phyloP scores from a whole-genome alignment of 2,797 vertebrate genomes.

The Bryconaethiops microstoma region DNA sequence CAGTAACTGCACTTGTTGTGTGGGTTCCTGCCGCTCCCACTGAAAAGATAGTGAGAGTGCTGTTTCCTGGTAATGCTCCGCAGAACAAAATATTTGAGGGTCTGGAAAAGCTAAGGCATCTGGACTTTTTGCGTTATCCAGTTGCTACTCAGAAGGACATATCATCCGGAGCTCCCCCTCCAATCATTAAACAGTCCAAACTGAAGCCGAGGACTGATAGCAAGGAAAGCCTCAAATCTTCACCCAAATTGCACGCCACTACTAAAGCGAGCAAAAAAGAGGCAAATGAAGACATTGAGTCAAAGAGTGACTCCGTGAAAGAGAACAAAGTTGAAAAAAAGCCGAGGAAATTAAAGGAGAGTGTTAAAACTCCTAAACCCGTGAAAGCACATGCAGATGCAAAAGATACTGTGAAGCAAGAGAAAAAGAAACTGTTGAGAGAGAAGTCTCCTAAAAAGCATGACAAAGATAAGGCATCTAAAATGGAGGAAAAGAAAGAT shows the following conservation, averaged over 20 bases:
- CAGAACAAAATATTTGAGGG: conserved; percentile 99
- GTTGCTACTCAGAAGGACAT: conserved; percentile 96
- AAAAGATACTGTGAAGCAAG: conserved; percentile 81
- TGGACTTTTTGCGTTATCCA: conserved; percentile 94
- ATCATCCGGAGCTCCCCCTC: conserved; percentile 82
- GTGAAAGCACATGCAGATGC: conserved; percentile 83
- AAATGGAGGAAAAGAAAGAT: conserved; percentile 96
- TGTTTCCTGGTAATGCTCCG: conserved; percentile 98
- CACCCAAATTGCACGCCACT: conserved; percentile 80
- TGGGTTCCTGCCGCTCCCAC: conserved; percentile 95
- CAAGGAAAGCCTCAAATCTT: conserved; percentile 96
- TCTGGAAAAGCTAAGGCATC: conserved; percentile 93
- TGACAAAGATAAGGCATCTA: conserved; percentile 82
- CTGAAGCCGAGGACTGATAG: conserved; percentile 95
- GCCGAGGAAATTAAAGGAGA: conserved; percentile 86
- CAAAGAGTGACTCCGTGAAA: conserved; percentile 83
- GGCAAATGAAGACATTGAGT: conserved; percentile 81
- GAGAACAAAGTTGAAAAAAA: conserved; percentile 88
- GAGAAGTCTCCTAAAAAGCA: conserved; percentile 89
- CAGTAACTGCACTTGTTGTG: conserved; percentile 95
- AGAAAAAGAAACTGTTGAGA: conserved; percentile 90
- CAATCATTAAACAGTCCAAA: conserved; percentile 91
- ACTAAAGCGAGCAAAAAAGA: conserved; percentile 87
- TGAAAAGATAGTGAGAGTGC: conserved; percentile 95
- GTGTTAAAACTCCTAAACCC: conserved; percentile 84